Base-by-base conservation (phyloP, 2,797 vertebrate species). In the Moxostoma hubbsi region DNA sequence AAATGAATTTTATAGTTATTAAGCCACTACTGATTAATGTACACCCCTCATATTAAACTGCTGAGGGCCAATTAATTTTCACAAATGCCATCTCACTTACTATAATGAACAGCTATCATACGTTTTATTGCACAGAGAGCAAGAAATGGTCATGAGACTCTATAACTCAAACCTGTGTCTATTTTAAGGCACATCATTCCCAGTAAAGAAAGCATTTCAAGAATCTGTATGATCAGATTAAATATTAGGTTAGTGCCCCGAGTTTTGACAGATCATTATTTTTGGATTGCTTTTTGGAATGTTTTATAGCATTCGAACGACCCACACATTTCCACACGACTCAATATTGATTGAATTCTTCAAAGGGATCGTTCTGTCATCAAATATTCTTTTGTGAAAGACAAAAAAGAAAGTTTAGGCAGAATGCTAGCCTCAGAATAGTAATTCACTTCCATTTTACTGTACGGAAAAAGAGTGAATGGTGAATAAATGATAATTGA, bases 21-120 rank as follows among this genome's bases (percentile, higher is more conserved):
- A 82, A 81, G 46, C 18, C 72, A 16, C 24, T 55, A 49, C 63
- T 55, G 77, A 80, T 77, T 73, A 71, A 82, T 84, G 74, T 75
- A 75, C 73, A 67, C 83, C 80, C 64, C 68, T 69, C 43, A 73
- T 69, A 79, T 82, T 74, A 69, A 63, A 73, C 73, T 54, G 63
- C 76, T 9, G 36, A 9, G 13, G 57, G 50, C 43, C 47, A 49
- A 84, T 84, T 84, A 47, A 84, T 82, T 73, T 55, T 76, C 57
- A 15, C 73, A 58, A 68, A 58, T 66, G 24, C 75, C 59, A 51
- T 75, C 66, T 70, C 55, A 65, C 76, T 49, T 81, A 59, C 73
- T 62, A 73, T 80, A 77, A 84, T 69, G 51, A 75, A 72, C n/a
- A 18, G 16, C 63, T 10, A 63, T 77, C 58, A 77, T 61, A 64